Evolutionary conservation across 2,113 vertebrate species (phyloP), one percentile per base, ranked within the genome.

Genomic region (Ctenomys sociabilis): DNA sequence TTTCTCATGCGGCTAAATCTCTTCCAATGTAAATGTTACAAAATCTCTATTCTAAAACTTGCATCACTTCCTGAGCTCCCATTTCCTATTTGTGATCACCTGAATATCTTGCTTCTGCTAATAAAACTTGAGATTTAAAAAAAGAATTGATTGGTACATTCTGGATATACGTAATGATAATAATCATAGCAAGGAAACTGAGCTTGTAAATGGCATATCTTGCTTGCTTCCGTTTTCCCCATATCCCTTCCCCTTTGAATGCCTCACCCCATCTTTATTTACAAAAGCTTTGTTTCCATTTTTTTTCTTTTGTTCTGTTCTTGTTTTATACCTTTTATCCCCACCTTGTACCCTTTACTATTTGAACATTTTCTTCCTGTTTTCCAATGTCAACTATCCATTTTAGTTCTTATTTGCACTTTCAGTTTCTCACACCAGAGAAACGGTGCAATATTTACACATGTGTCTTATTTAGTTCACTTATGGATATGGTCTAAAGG

Each of bases 11-110:
- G 52, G 61, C 21, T 63, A 83, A 83, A 83, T 54, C 52, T 95
- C 72, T 95, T 87, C 49, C 45, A 66, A 6, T 90, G 90, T 88
- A 91, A 82, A 80, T 80, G 57, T 66, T 54, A 61, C n/a, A 85
- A 43, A 82, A 61, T 63, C 63, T 84, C 90, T 54, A 24, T 37
- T n/a, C 11, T 32, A 68, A 78, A 83, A 14, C 30, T 85, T 4
- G 0, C 5, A 49, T 86, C 19, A 6, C 14, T 24, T 85, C 37
- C 85, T n/a, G 43, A 92, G 75, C 13, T 61, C 35, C 35, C 32
- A 4, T 82, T 63, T 43, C 30, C 85, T 72, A 11, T 82, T 57
- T 83, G 28, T 59, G 30, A 85, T 49, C 2, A 0, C 30, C 37
- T 45, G 26, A 66, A 6, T 49, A 22, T 49, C 37, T 72, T 93